Conservation (phyloP, 2,113 vertebrate species). For the Pelodiscus sinensis region DNA sequence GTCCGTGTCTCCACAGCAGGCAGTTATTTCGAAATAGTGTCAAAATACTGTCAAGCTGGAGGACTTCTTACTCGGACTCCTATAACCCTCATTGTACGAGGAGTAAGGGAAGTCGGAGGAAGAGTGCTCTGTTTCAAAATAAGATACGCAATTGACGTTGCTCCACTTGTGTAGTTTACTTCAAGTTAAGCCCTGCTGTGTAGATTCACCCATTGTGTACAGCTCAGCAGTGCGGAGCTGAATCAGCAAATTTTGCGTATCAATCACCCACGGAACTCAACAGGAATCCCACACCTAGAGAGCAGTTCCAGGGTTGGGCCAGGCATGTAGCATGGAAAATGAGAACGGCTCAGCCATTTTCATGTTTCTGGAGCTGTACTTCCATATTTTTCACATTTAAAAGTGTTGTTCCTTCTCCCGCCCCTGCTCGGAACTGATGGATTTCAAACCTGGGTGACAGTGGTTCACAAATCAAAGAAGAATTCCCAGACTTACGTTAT, state of each 20-base stretch:
- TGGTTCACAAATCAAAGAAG: conserved; percentile 8
- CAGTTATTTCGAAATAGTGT: too few relatives aligned
- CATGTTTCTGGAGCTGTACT: fast-evolving
- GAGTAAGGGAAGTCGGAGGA: too few relatives aligned
- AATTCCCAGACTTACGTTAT: conserved; percentile 81
- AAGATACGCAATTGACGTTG: too few relatives aligned
- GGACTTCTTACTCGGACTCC: too few relatives aligned
- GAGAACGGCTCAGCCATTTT: background rate
- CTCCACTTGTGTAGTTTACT: too few relatives aligned
- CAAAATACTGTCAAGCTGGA: too few relatives aligned
- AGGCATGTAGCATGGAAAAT: background rate
- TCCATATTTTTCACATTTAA: conserved; percentile 8
- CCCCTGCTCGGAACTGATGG: background rate
- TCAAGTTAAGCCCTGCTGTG: too few relatives aligned
- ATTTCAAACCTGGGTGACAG: background rate
- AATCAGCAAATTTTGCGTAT: fast-evolving
- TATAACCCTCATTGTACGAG: too few relatives aligned
- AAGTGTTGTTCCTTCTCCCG: conserved; percentile 11
- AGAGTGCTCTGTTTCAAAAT: too few relatives aligned
- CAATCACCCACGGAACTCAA: background rate
- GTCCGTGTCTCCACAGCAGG: too few relatives aligned
- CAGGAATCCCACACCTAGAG: background rate
- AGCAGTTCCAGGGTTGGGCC: background rate
- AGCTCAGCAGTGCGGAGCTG: background rate
- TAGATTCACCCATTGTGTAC: background rate